phyloP scores from a whole-genome alignment of 2,888 invertebrate genomes.

The Ectemnius continuus region DNA sequence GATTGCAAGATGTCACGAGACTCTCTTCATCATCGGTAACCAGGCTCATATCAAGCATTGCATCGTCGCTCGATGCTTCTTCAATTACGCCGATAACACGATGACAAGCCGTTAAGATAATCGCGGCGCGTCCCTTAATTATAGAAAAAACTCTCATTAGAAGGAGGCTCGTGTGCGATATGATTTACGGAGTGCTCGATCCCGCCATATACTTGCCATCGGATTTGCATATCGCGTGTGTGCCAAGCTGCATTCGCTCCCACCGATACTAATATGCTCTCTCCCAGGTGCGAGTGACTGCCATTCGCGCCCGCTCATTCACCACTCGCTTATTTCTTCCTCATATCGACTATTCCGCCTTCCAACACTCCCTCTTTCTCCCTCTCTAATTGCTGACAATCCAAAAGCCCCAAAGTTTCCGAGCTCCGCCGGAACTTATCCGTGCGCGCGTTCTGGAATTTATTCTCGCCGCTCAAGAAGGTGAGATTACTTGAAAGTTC shows the following conservation, averaged over 20 bases:
- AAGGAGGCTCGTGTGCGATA: slow-evolving; percentile 45
- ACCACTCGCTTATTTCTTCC: slow-evolving; percentile 43
- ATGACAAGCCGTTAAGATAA: slow-evolving; percentile 36
- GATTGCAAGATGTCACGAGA: slow-evolving; percentile 24
- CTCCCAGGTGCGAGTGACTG: not conserved
- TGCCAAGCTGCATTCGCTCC: slow-evolving; percentile 16
- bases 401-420: slow-evolving; percentile 30
- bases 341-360: not conserved
- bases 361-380: not conserved
- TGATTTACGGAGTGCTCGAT: slow-evolving; percentile 61
- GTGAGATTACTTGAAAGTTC: slow-evolving; percentile 47
- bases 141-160: slow-evolving; percentile 55
- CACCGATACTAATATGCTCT: slow-evolving; percentile 36
- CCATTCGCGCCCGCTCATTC: not conserved
- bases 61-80: not conserved
- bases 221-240: slow-evolving; percentile 72
- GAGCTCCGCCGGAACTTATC: not conserved
- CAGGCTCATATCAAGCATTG: not conserved
- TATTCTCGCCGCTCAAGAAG: slow-evolving; percentile 32
- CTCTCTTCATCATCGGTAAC: slow-evolving; percentile 27
- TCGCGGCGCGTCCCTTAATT: slow-evolving; percentile 55
- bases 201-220: slow-evolving; percentile 59
- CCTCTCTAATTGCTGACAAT: slow-evolving; percentile 37
- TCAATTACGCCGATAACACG: slow-evolving; percentile 37
- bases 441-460: slow-evolving; percentile 34